Conservation (phyloP, 2,888 invertebrate species). For the Myopa testacea region DNA sequence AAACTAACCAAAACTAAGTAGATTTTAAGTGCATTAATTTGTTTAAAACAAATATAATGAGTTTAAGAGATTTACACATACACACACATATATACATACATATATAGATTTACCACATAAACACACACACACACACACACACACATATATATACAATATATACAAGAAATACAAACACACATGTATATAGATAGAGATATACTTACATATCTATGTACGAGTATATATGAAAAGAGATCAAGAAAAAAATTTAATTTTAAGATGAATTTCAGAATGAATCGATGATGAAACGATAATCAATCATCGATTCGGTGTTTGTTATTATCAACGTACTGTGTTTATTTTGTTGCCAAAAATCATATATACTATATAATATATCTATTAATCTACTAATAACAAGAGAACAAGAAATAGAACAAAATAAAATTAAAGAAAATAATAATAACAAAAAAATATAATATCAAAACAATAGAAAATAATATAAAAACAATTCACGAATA, state of each 20-base stretch:
- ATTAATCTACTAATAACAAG: conserved; percentile 1
- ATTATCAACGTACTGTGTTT: conserved; percentile 67
- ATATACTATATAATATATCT: conserved; percentile 28
- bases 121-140: not conserved
- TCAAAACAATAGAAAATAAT: not conserved
- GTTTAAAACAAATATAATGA: conserved; percentile 13
- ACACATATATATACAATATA: conserved; percentile 13
- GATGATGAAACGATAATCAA: not conserved
- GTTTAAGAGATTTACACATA: conserved; percentile 21
- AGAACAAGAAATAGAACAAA: not conserved
- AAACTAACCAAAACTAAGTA: conserved; percentile 65
- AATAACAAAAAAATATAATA: not conserved
- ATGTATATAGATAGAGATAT: not conserved
- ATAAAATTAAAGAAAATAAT: not conserved
- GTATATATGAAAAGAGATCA: not conserved
- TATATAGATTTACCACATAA: not conserved
- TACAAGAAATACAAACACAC: not conserved
- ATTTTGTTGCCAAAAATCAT: conserved; percentile 66
- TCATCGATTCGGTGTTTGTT: conserved; percentile 23
- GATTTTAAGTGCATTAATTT: conserved; percentile 51
- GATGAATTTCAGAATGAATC: no score
- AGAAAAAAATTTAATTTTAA: no score
- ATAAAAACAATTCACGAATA: not conserved
- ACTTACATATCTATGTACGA: conserved; percentile 43
- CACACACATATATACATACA: not conserved